Evolutionary conservation across 2,888 invertebrate genomes (phyloP), one percentile per base, ranked within the genome.

Genomic region (Heliconius charithonia): DNA sequence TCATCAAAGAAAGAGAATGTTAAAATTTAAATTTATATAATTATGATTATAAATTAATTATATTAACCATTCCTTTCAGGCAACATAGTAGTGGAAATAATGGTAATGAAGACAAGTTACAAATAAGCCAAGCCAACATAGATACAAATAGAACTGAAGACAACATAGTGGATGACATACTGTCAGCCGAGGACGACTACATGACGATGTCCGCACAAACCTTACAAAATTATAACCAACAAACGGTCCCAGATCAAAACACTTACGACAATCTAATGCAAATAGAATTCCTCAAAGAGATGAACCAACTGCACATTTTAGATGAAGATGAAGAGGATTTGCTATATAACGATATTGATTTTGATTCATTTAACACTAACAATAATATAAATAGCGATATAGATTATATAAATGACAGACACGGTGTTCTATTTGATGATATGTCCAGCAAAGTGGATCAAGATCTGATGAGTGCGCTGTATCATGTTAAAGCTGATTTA

Each of bases 161-260:
- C 73, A 94, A 92, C 51, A 93, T 95, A 37, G 94, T 94, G 1
- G 93, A 95, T 79, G 94, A 94, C 45, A 94, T 95, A 45, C 85
- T 95, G 0, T 92, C 94, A 3, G 94, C 92, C 0, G 94, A 94
- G 83, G 94, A 94, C 70, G 94, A 94, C 71, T 94, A 94, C 82
- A 86, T 93, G 85, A 91, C 90, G 0, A 89, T 93, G 87, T 85
- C 91, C 0, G 85, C 87, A 3, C 90, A 89, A 65, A 85, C 91
- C 32, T 83, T 91, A 2, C 89, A 89, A 77, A 90, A 87, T 76
- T 73, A 72, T 16, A 79, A 72, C 19, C 84, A 83, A 32, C 83
- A 82, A 32, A 84, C 81, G 13, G 87, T 89, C 32, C 80, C 86
- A 0, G 89, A 90, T 22, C 85, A 84, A 16, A 88, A 85, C 10